Conservation (phyloP, 2,888 invertebrate genomes). For the Callinectes sapidus region DNA sequence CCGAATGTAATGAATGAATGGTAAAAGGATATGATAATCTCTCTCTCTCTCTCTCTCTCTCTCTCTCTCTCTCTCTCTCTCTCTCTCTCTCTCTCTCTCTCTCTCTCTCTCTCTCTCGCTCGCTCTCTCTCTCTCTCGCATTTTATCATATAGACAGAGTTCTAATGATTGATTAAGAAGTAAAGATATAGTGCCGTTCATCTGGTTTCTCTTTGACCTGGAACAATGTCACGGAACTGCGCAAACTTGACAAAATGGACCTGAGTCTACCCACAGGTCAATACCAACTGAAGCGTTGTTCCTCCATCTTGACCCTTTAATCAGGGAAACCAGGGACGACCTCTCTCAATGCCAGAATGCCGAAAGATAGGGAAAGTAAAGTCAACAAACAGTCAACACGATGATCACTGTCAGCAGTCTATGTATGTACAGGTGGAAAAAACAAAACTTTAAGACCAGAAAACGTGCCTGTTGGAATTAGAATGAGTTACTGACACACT, state of each 20-base stretch:
- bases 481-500: not conserved
- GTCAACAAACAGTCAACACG: not conserved
- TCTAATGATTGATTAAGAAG: not conserved
- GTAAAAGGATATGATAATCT: not conserved
- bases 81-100: not conserved
- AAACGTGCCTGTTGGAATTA: slow-evolving; percentile 10
- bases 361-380: not conserved
- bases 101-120: not conserved
- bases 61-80: slow-evolving; percentile 11
- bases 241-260: not conserved
- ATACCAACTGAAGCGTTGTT: not conserved
- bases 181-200: not conserved
- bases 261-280: not conserved
- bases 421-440: not conserved
- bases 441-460: not conserved
- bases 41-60: slow-evolving; percentile 16
- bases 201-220: not conserved
- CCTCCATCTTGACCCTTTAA: not conserved
- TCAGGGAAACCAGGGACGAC: not conserved
- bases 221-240: not conserved
- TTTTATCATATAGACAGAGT: not conserved
- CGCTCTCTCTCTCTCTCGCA: slow-evolving; percentile 23
- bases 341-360: not conserved
- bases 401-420: not conserved
- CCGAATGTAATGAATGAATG: not conserved